A percentile compares a stretch with the other conserved stretches of the same genome.
Conservation (phyloP, 2,113 vertebrate species). For the Elephantulus edwardii region DNA sequence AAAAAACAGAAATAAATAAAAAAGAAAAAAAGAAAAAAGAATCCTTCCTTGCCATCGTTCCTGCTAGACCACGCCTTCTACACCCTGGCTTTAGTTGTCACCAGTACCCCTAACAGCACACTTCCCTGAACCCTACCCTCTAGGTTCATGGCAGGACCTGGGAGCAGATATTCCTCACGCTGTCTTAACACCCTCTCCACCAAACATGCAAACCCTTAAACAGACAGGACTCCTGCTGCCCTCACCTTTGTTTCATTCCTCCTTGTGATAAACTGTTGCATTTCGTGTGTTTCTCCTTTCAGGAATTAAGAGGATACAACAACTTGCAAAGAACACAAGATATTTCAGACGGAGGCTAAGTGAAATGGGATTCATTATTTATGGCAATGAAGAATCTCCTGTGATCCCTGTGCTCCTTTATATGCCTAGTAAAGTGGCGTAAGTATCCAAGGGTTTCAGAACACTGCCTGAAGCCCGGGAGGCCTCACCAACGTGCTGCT, state of each 20-base stretch:
- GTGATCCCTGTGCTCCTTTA: conserved; percentile 94
- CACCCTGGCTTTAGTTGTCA: neutral
- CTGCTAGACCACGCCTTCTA: neutral
- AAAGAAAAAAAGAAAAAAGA: too few relatives aligned
- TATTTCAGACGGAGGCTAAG: conserved; percentile 91
- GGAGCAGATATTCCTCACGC: neutral
- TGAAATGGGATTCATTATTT: conserved; percentile 95
- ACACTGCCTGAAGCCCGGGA: neutral
- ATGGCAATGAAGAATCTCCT: conserved; percentile 92
- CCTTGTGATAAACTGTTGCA: conserved; percentile 36
- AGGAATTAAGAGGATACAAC: conserved; percentile 89
- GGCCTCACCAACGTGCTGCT: neutral
- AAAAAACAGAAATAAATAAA: too few relatives aligned
- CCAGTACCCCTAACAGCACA: neutral
- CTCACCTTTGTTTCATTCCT: conserved; percentile 23
- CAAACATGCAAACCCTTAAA: neutral
- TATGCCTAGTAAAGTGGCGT: conserved; percentile 96
- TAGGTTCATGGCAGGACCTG: neutral
- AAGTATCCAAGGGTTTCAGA: conserved; percentile 77
- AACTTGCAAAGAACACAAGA: conserved; percentile 90
- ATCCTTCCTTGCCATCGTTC: neutral
- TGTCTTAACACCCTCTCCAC: neutral
- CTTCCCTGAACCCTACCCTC: neutral
- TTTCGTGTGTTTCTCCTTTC: conserved; percentile 69
- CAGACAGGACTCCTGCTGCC: neutral